Base-by-base conservation (phyloP, 2,888 invertebrate species). In the Netelia inedita region DNA sequence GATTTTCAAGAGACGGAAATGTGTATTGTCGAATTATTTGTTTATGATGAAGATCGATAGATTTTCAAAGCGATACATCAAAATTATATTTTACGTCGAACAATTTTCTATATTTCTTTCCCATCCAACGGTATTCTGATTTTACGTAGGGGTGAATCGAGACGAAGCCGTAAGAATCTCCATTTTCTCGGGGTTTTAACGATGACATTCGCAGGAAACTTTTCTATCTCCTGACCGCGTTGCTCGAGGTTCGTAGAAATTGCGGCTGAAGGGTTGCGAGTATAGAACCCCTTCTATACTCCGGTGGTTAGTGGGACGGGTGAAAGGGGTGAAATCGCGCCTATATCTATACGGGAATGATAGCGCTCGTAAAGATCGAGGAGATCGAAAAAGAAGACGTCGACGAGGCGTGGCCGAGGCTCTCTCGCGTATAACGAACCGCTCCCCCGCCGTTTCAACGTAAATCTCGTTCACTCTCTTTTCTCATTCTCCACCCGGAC, bases 381-480 rank as follows among this genome's bases (percentile, higher is more conserved):
- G 71, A 82, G 85, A 85, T 85, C 85, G 82, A 79, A 79, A 79
- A 82, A 75, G 85, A 72, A 82, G 82, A 82, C 82, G 85, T 79
- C 72, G 79, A 65, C 79, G 79, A 72, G 85, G 85, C 85, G 85
- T 79, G 75, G 79, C 79, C 82, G 72, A 79, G 53, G 85, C 21
- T 82, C 21, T 82, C 82, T 61, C 82, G 82, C 73, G 74, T 83
- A 79, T 79, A 83, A 89, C 88, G 88, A 89, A 87, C 87, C 87
- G 88, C 87, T 89, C 85, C 84, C 89, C 84, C 88, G 87, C 84
- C 88, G 87, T 76, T 74, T 80, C 82, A 79, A 87, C 79, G 88
- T 89, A 89, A 89, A 89, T 89, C 74, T 75, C 66, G 71, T 79
- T 79, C 68, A 63, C 65, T 72, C 76, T 76, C 79, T 59, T 69